Base-by-base conservation (phyloP, 92 coral and sea anemone genomes). In the Diadumene lineata region DNA sequence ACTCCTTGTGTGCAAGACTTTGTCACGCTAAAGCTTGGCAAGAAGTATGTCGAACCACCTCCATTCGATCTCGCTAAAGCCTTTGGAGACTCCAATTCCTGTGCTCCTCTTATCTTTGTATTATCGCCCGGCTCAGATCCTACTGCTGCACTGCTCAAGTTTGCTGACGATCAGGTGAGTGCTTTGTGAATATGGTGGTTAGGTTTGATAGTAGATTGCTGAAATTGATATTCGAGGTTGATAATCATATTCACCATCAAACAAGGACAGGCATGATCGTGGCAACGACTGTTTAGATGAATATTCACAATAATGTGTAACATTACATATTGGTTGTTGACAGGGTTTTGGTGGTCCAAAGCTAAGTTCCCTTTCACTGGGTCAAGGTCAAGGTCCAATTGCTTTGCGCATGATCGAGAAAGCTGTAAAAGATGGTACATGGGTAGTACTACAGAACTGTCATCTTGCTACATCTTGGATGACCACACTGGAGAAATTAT, bases 391-490 rank as follows among this genome's bases (percentile, higher is more conserved):
- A 67, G 98, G 98, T 25, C 98, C 98, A 19, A 94, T 94, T 38
- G 98, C 98, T 26, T 86, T 94, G 96, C 98, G 98, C 83, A 94
- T 94, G 98, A 94, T 94, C 83, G 98, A 92, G 85, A 92, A 89
- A 61, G 98, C 96, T 2, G 88, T 93, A 33, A 94, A 92, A 65
- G 98, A 94, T 56, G 98, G 98, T 34, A 94, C 98, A 24, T 94
- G 98, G 98, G 98, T 94, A 53, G 98, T 92, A 69, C 89, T 94
- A 44, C 98, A 94, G 90, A 94, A 94, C 79, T 94, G 98, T 72
- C 98, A 94, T 80, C 85, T 94, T 48, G 97, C 98, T 28, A 94
- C 98, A 0, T 91, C 97, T 0, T 94, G 98, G 98, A 94, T 94
- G 98, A 93, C 97, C 29, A 94, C 98, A 51, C 86, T 94, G 43